Evolutionary conservation across 2,888 invertebrate genomes (phyloP).

Genomic region (Epinotia ramella): DNA sequence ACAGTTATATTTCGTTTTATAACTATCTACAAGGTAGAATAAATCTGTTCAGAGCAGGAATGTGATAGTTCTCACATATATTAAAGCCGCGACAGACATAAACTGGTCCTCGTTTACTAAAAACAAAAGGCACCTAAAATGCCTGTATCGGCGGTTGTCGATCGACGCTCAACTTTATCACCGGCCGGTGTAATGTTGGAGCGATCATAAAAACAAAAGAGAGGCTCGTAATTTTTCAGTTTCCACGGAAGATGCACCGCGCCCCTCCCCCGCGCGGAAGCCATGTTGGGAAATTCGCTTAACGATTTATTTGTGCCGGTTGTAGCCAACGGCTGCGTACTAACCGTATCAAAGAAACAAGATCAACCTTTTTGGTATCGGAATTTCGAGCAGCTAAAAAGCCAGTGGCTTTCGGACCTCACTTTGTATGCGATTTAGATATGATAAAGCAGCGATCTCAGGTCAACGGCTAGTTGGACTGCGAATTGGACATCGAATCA

Average conservation of each 20-base stretch:
- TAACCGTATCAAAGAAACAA: constrained; percentile 53
- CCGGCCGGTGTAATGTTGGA: constrained; percentile 54
- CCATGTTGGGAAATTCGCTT: constrained; percentile 80
- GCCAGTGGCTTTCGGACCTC: constrained; percentile 17
- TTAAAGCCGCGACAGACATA: constrained; percentile 15
- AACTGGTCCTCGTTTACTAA: constrained; percentile 30
- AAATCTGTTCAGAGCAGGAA: background rate
- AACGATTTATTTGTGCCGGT: constrained; percentile 78
- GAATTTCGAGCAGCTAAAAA: constrained; percentile 35
- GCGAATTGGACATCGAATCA: constrained; percentile 45
- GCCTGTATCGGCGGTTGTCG: constrained; percentile 52
- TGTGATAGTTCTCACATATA: constrained; percentile 36
- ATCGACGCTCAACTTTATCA: constrained; percentile 39
- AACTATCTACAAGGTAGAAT: background rate
- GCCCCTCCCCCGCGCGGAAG: constrained; percentile 68
- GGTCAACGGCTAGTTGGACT: constrained; percentile 29
- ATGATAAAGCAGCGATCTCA: background rate
- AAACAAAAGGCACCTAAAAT: constrained; percentile 35
- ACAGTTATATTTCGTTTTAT: constrained; percentile 10
- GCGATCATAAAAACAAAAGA: constrained; percentile 68
- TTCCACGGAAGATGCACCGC: constrained; percentile 70
- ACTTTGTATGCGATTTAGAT: constrained; percentile 26
- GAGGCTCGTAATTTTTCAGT: constrained; percentile 69
- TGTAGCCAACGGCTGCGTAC: constrained; percentile 60
- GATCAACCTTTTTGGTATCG: constrained; percentile 27